Base-by-base conservation (phyloP, 2,888 invertebrate genomes). In the Oscheius myriophilus region DNA sequence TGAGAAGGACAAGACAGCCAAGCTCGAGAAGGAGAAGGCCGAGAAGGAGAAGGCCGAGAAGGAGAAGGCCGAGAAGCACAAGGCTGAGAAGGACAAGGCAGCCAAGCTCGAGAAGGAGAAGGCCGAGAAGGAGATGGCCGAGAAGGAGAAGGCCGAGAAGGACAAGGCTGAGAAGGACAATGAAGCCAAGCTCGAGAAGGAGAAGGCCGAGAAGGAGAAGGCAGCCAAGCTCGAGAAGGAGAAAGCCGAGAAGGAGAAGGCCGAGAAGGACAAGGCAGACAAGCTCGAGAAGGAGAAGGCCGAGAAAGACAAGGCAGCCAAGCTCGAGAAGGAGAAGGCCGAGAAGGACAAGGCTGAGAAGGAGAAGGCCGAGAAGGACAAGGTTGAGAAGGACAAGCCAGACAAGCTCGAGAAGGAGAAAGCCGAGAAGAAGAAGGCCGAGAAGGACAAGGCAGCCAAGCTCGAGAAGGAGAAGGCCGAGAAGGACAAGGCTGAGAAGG, bases 361-460 rank as follows among this genome's bases (percentile, higher is more conserved):
- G 41, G 9, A 9, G 7, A 55, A 55, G 39, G 26, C 26, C 41
- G 55, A 55, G 6, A 55, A 55, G 55, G 55, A 55, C 26, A 55
- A 55, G 55, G 55, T 42, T 42, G 55, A 55, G 33, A 55, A 54
- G 26, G 25, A 25, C 11, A 54, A 54, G 54, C 14, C 54, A 12
- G 54, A 54, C 25, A 54, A 54, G 54, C 25, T 25, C n/a, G 54
- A 54, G 11, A 54, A 55, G n/a, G 55, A 55, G 41, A 55, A 55
- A 23, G 41, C 55, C 12, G 55, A 55, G 33, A 55, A 55, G n/a
- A 42, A 55, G 39, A 55, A 55, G 39, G 55, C 41, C n/a, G 55
- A 55, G 41, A 55, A 55, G 55, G 55, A 55, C 33, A 55, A 55
- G 55, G 55, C 55, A 4, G 55, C 14, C 7, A 55, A 55, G 55